Evolutionary conservation across 2,113 vertebrate genomes (phyloP).

Genomic region (Cyanoderma ruficeps): DNA sequence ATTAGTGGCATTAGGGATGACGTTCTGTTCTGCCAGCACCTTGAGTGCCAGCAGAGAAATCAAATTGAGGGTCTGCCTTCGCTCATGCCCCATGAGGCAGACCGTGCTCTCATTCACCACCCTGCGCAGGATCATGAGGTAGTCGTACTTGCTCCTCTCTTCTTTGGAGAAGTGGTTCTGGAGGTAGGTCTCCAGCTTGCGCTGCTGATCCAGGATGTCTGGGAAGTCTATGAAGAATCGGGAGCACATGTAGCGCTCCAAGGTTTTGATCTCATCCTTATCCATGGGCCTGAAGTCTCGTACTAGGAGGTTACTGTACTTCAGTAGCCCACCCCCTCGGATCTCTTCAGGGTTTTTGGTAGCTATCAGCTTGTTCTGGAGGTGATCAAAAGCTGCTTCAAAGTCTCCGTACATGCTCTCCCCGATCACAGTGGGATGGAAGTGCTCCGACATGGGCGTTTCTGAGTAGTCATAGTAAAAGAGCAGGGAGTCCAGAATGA

Average conservation of each 20-base stretch:
- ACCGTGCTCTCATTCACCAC: slow-evolving; percentile 98
- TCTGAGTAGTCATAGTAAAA: slow-evolving; percentile 82
- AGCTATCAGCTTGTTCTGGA: slow-evolving; percentile 90
- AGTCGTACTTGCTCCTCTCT: slow-evolving; percentile 95
- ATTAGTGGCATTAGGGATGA: slow-evolving; percentile 90
- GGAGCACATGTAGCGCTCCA: slow-evolving; percentile 98
- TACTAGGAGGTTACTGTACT: slow-evolving; percentile 96
- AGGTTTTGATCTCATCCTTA: slow-evolving; percentile 87
- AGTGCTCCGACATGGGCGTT: slow-evolving; percentile 82
- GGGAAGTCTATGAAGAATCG: slow-evolving; percentile 99
- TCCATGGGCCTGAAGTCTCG: slow-evolving; percentile 88
- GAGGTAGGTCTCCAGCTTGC: slow-evolving; percentile 94
- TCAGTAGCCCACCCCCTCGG: slow-evolving; percentile 92
- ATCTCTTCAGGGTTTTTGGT: slow-evolving; percentile 97
- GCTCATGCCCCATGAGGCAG: slow-evolving; percentile 97
- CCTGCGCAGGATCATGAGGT: slow-evolving; percentile 92
- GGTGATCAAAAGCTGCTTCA: slow-evolving; percentile 84
- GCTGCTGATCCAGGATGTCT: slow-evolving; percentile 93
- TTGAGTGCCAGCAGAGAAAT: slow-evolving; percentile 91
- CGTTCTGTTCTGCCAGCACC: slow-evolving; percentile 92
- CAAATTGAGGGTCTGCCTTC: slow-evolving; percentile 93
- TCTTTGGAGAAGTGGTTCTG: slow-evolving; percentile 96
- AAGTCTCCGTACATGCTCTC: slow-evolving; percentile 97
- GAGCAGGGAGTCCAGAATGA: slow-evolving; percentile 92
- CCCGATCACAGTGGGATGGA: slow-evolving; percentile 85